phyloP scores from a whole-genome alignment of 2,797 vertebrate genomes.

The Catamblyrhynchus diadema region DNA sequence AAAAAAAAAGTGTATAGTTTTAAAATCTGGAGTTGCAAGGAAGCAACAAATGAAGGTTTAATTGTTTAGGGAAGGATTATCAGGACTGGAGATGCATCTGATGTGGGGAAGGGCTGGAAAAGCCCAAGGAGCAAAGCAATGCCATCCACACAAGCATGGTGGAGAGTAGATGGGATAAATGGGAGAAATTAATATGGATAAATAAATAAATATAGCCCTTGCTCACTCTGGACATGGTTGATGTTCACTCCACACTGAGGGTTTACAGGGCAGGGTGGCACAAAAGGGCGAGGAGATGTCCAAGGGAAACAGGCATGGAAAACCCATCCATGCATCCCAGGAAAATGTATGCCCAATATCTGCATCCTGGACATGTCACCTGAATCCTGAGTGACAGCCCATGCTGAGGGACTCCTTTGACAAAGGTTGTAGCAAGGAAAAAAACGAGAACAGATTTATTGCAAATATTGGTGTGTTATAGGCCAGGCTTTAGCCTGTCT shows the following conservation, averaged over 20 bases:
- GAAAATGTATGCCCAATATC: neutral
- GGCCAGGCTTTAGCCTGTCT: neutral
- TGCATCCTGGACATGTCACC: fast-evolving
- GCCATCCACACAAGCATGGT: neutral
- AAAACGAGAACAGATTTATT: neutral
- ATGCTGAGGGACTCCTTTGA: neutral
- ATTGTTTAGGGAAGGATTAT: slow-evolving; percentile 59
- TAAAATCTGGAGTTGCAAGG: slow-evolving; percentile 72
- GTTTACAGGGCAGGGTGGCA: neutral
- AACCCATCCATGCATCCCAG: neutral
- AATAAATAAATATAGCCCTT: neutral
- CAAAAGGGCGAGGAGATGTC: fast-evolving
- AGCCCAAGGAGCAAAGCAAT: neutral
- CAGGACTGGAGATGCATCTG: slow-evolving; percentile 33
- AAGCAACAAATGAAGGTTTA: slow-evolving; percentile 76
- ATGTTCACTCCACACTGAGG: neutral
- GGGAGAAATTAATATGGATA: neutral
- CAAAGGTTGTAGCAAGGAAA: neutral
- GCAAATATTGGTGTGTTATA: neutral
- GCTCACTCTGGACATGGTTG: neutral
- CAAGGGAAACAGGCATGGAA: neutral
- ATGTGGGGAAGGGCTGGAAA: slow-evolving; percentile 22
- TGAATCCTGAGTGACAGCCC: neutral
- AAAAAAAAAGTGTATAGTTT: slow-evolving; percentile 63
- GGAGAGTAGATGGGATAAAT: neutral